Conservation (phyloP, 2,888 invertebrate species). For the Drosophila flavopinicola region DNA sequence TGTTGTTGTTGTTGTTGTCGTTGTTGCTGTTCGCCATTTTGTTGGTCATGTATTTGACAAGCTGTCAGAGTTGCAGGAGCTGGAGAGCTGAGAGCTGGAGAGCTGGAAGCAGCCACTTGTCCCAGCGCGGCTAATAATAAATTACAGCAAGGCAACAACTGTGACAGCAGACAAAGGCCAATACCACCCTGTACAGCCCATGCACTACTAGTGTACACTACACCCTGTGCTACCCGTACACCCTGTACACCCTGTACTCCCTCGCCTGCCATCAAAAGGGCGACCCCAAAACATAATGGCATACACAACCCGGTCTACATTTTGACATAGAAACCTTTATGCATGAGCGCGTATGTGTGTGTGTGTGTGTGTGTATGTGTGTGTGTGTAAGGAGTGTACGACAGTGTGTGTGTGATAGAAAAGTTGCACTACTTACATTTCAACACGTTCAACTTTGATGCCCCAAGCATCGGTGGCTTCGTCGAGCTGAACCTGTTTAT, state of each 20-base stretch:
- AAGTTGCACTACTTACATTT: conserved; percentile 90
- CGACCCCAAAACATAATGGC: conserved; percentile 18
- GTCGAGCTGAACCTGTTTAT: conserved; percentile 88
- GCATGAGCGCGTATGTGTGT: conserved; percentile 19
- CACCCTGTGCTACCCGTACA: too few species aligned
- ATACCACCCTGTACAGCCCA: not conserved
- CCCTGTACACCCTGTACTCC: too few species aligned
- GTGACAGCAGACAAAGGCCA: conserved; percentile 69
- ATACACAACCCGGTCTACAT: conserved; percentile 36
- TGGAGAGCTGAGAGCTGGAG: conserved; percentile 11
- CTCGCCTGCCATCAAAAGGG: conserved; percentile 33
- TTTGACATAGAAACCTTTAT: conserved; percentile 62
- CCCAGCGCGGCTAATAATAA: conserved; percentile 67
- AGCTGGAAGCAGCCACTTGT: conserved; percentile 49
- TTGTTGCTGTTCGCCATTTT: conserved; percentile 43
- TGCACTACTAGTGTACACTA: too few species aligned
- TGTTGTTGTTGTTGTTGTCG: conserved; percentile 21
- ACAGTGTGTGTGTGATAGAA: conserved; percentile 37
- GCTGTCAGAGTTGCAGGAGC: conserved; percentile 55
- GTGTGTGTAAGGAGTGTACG: conserved; percentile 14
- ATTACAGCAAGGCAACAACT: conserved; percentile 55
- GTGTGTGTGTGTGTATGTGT: conserved; percentile 28
- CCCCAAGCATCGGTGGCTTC: conserved; percentile 97
- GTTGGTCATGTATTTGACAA: conserved; percentile 68
- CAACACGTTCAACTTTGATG: conserved; percentile 97